Conservation (phyloP, 2,113 vertebrate species). For the Telmatochromis brichardi region DNA sequence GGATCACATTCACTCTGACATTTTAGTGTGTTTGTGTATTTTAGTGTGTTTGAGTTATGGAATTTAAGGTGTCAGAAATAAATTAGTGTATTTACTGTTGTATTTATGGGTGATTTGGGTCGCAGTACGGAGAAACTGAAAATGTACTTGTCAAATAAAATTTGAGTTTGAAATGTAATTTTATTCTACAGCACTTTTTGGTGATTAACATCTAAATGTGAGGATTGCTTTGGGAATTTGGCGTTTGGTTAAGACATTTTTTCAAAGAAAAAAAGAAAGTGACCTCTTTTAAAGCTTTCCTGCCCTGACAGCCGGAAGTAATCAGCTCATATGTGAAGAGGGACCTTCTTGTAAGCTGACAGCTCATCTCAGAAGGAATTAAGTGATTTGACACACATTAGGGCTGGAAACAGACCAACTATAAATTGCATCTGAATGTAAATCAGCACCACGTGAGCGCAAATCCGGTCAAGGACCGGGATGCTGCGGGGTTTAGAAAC, state of each 20-base stretch:
- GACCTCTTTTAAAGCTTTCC: neutral
- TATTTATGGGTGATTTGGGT: neutral
- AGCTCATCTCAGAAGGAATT: neutral
- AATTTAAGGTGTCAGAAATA: neutral
- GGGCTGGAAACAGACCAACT: neutral
- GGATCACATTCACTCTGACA: neutral
- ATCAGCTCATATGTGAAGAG: neutral
- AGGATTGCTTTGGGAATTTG: neutral
- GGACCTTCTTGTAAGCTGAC: neutral
- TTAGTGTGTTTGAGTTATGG: neutral
- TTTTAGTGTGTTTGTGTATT: neutral
- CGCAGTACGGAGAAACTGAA: neutral
- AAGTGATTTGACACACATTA: neutral
- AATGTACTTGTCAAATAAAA: neutral
- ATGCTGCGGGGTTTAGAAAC: neutral
- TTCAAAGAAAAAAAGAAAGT: neutral
- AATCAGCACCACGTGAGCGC: conserved; percentile 37
- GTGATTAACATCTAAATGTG: fast-evolving
- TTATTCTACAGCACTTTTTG: neutral
- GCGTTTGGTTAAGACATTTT: neutral
- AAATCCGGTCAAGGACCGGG: neutral
- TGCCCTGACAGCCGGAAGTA: neutral
- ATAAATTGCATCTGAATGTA: neutral
- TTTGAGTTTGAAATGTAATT: neutral
- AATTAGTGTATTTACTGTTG: neutral